Evolutionary conservation across 35 echinoderm and acorn worm genomes (phyloP).

Genomic region (Ophiothrix spiculata): DNA sequence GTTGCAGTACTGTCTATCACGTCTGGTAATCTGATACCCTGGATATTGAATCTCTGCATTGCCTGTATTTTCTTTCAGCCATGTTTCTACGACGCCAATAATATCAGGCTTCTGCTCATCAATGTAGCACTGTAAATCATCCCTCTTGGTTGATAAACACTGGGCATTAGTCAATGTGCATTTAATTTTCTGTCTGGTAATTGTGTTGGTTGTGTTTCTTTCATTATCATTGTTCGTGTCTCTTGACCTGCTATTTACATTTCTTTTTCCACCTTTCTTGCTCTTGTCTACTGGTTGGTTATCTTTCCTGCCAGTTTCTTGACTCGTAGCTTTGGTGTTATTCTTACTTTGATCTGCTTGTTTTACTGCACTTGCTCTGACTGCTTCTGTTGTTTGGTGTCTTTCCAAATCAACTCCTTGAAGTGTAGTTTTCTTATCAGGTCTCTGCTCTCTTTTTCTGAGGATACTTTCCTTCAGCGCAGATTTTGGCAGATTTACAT

Average conservation of each 20-base stretch:
- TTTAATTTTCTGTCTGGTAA: background rate
- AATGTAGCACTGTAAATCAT: background rate
- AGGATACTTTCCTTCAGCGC: too few species aligned
- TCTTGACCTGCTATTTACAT: background rate
- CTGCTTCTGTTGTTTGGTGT: background rate
- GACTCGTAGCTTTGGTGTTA: background rate
- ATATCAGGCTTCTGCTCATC: background rate
- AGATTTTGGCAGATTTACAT: background rate
- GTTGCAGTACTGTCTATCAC: background rate
- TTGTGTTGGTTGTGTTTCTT: background rate
- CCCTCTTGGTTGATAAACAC: background rate
- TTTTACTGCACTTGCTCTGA: background rate
- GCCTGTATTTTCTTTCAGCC: too few species aligned
- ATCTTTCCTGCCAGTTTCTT: background rate
- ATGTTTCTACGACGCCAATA: background rate
- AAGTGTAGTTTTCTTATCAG: too few species aligned
- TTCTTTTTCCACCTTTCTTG: background rate
- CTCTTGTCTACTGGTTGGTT: background rate
- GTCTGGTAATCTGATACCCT: background rate
- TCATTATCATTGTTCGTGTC: background rate
- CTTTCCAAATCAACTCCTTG: too few species aligned
- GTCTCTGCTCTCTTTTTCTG: too few species aligned
- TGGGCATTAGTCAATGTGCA: background rate
- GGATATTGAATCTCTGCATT: background rate
- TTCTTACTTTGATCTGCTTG: background rate